Base-by-base conservation (phyloP, 2,797 vertebrate species). In the Cuculus canorus region DNA sequence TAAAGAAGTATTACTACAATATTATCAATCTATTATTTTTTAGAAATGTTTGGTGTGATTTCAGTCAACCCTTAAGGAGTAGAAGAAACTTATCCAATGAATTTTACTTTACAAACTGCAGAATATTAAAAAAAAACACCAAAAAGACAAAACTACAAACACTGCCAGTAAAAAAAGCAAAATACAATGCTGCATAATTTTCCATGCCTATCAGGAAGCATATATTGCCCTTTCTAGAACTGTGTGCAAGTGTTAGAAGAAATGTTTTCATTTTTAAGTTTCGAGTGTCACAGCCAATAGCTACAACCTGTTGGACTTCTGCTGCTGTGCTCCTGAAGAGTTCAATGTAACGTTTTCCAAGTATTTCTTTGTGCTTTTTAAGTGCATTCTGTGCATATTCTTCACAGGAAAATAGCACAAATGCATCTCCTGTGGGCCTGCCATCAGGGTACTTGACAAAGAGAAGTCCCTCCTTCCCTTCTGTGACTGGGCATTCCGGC, bases 381-480 rank as follows among this genome's bases (percentile, higher is more conserved):
- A 99, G 98, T 59, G 99, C 98, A 50, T 99, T 99, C 97, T 99
- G 99, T 71, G 99, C 99, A 41, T 99, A 99, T 90, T 99, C 99
- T 94, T 99, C 99, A 93, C 99, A 99, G 77, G 99, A 98, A 96
- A 99, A 99, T 41, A 99, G 98, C 90, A 99, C 99, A 94, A 99
- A 99, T 14, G 99, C 99, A 18, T 99, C 99, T 19, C 99, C 99
- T 0, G 99, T 99, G 78, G 99, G 99, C 60, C 99, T 98, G 50
- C 99, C 99, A 1, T 99, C 99, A 1, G 99, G 99, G 93, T 99
- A 99, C 93, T 99, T 99, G 71, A 99, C 99, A 82, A 99, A 99
- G 37, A 99, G 99, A 84, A 99, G 98, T 45, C 99, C 99, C 47
- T 99, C 99, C 0, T 98, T 95, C 30, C 98, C 98, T 35, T 99